A percentile compares a stretch with the other conserved stretches of the same genome.
Evolutionary conservation across 2,888 invertebrate species (phyloP).

Genomic region (Mycogona germanica): DNA sequence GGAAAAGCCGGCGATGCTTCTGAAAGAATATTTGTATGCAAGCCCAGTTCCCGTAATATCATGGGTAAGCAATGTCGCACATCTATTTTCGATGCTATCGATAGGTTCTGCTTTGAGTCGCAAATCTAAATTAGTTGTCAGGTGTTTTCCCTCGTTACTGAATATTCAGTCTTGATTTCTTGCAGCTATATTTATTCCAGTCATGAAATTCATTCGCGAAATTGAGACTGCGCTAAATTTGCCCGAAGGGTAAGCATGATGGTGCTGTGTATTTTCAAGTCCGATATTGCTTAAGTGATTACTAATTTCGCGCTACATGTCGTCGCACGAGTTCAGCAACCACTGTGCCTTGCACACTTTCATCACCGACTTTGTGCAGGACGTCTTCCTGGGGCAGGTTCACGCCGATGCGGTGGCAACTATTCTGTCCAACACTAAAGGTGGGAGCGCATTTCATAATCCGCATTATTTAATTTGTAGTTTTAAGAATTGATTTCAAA

Average conservation of each 20-base stretch:
- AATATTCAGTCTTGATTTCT: too few relatives aligned
- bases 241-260: slow-evolving; percentile 19
- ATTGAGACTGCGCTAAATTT: slow-evolving; percentile 54
- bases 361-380: slow-evolving; percentile 72
- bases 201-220: slow-evolving; percentile 70
- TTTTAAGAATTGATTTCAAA: too few relatives aligned
- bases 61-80: slow-evolving; percentile 28
- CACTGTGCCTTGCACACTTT: slow-evolving; percentile 70
- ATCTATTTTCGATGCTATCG: not conserved
- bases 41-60: slow-evolving; percentile 41
- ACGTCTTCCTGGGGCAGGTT: slow-evolving; percentile 68
- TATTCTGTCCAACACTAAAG: slow-evolving; percentile 58
- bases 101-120: not conserved
- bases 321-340: slow-evolving; percentile 28
- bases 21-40: slow-evolving; percentile 56
- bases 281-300: not conserved
- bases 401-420: slow-evolving; percentile 49
- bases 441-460: too few relatives aligned
- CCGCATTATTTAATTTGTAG: too few relatives aligned
- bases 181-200: slow-evolving; percentile 63
- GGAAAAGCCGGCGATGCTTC: slow-evolving; percentile 27
- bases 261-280: not conserved
- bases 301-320: not conserved
- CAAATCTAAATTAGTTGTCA: too few relatives aligned
- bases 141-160: too few relatives aligned